Evolutionary conservation across 2,797 vertebrate genomes (phyloP), one percentile per base, ranked within the genome.

Genomic region (Myotis daubentonii): DNA sequence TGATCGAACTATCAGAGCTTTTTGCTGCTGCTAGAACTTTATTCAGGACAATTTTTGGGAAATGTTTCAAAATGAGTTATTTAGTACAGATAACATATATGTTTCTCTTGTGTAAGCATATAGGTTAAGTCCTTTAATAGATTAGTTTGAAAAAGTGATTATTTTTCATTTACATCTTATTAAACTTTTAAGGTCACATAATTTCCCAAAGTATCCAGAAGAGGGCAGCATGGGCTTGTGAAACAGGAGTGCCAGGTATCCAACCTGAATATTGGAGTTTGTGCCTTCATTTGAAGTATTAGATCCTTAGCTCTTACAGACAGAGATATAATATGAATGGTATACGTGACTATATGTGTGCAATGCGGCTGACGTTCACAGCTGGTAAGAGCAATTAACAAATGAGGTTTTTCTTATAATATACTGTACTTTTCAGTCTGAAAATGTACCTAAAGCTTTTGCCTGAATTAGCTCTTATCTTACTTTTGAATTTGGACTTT

Each of bases 191-290:
- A 68, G 87, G 6, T 90, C 7, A 65, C 9, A 20, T 71, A 94
- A 70, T 75, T 15, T 94, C 86, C 84, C 60, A 47, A 85, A 74
- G 57, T 57, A 62, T 94, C 96, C 97, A 97, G 95, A 90, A 97
- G 97, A 30, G 94, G 97, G 97, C 96, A 97, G 95, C 94, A 94
- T 81, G n/a, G 47, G 4, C 74, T 87, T 94, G 72, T 87, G 85
- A 80, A 87, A 86, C 8, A 6, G 5, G 30, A 49, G 33, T 30
- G 12, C 20, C 19, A 11, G 28, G 28, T 19, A 49, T 76, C 47
- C 66, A 57, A 57, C 41, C 28, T 36, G 12, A 23, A 6, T 25
- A 15, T 66, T 82, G 11, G 25, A 65, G 19, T 71, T 75, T 71
- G 51, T 38, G 6, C n/a, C 53, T 95, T 91, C 36, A 2, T 15